Evolutionary conservation across 2,113 vertebrate genomes (phyloP), one percentile per base, ranked within the genome.

Genomic region (Papio anubis): DNA sequence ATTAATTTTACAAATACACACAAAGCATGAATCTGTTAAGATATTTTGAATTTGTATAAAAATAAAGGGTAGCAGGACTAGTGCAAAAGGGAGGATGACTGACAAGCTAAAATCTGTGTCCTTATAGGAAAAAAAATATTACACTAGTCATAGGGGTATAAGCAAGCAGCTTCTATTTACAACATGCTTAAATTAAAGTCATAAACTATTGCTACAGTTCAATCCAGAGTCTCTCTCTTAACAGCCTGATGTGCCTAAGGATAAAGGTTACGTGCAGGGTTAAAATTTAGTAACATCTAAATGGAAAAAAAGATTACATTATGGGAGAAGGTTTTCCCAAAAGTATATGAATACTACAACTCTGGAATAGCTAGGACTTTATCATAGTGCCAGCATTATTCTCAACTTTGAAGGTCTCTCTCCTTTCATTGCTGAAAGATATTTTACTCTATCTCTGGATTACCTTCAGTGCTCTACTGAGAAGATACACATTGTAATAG

Each of bases 11-110:
- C 27, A 81, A 81, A 85, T 48, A 52, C 11, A 90, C 25, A 93
- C 1, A n/a, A 76, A 88, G 7, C 50, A 79, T 38, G 17, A 40
- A 13, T 64, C 27, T 61, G 10, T 66, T 57, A 88, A 68, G 13
- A 12, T 45, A 93, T 14, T 91, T 73, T 81, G 72, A 93, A 93
- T 94, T 94, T 93, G 40, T 82, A 8, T 82, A 73, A 93, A 85
- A 92, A 86, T 10, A 93, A 21, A 70, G 18, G 17, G 30, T 27
- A 59, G 32, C 30, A 61, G 38, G 32, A 27, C 18, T 88, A 66
- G 6, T 82, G 16, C 11, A 84, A 95, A 93, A 61, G 52, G 76
- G 13, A 81, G 59, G 30, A n/a, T 16, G 64, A 93, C 52, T 6
- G 16, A 88, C 79, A 27, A 59, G 5, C 35, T 76, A 38, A 81